phyloP scores from a whole-genome alignment of 2,888 invertebrate species.

The Tetranychus truncatus region DNA sequence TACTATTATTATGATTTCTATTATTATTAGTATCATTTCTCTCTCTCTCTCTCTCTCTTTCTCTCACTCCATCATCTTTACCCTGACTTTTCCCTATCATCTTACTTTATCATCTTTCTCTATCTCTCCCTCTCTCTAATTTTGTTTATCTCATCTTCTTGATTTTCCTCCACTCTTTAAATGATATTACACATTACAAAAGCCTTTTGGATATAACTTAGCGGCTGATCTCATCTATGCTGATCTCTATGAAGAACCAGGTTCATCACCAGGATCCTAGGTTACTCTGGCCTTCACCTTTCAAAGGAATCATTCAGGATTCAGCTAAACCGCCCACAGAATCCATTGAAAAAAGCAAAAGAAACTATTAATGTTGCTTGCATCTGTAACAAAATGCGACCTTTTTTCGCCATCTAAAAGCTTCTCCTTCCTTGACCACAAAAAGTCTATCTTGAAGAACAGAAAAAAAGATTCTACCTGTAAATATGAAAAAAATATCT shows the following conservation, averaged over 20 bases:
- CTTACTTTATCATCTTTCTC: slow-evolving; percentile 8
- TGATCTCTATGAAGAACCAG: slow-evolving; percentile 27
- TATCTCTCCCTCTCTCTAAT: slow-evolving; percentile 13
- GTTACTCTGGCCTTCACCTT: slow-evolving; percentile 21
- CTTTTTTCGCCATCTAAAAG: too few relatives aligned
- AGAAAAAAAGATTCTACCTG: too few relatives aligned
- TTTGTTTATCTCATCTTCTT: not conserved
- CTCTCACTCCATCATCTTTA: slow-evolving; percentile 8
- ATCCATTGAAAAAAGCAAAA: too few relatives aligned
- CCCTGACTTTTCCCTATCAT: not conserved
- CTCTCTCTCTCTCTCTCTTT: slow-evolving; percentile 16
- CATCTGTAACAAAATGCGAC: too few relatives aligned
- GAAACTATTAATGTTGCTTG: too few relatives aligned
- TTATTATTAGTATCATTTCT: not conserved
- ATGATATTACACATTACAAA: not conserved
- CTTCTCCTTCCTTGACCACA: too few relatives aligned
- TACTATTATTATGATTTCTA: not conserved
- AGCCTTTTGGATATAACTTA: slow-evolving; percentile 27
- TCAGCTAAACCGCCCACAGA: too few relatives aligned
- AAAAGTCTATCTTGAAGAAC: too few relatives aligned
- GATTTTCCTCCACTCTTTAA: not conserved
- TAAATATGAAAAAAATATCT: too few relatives aligned
- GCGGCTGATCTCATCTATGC: slow-evolving; percentile 28
- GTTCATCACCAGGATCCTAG: slow-evolving; percentile 27
- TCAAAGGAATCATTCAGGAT: not conserved